Evolutionary conservation across 2,888 invertebrate species (phyloP).

Genomic region (Coleophora flavipennella): DNA sequence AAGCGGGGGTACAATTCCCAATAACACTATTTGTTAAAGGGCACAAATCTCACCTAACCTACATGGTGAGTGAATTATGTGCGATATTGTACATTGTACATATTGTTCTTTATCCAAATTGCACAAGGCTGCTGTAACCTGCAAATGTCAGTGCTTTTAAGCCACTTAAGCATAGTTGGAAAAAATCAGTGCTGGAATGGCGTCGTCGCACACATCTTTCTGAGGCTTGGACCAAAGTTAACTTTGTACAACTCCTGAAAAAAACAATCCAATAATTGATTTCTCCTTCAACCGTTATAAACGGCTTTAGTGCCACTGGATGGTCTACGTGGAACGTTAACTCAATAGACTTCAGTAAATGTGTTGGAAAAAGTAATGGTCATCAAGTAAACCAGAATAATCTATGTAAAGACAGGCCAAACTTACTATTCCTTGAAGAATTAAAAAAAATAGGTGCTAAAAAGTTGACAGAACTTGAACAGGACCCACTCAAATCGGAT

Average conservation of each 20-base stretch:
- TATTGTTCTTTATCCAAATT: constrained; percentile 12
- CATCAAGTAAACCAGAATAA: background rate
- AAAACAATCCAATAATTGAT: constrained; percentile 3
- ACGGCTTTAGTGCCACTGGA: constrained; percentile 8
- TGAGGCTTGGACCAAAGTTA: constrained; percentile 9
- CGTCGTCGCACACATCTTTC: constrained; percentile 10
- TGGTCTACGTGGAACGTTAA: constrained; percentile 10
- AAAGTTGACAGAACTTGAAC: background rate
- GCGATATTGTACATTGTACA: constrained; percentile 9
- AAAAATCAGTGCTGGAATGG: constrained; percentile 11
- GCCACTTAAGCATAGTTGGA: constrained; percentile 11
- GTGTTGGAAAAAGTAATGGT: constrained; percentile 1
- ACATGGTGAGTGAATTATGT: constrained; percentile 9
- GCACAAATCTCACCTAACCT: constrained; percentile 13
- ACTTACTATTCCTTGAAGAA: background rate
- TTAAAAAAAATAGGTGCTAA: background rate
- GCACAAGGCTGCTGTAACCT: constrained; percentile 11
- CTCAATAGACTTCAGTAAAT: constrained; percentile 9
- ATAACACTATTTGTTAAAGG: constrained; percentile 8
- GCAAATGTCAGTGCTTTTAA: constrained; percentile 11
- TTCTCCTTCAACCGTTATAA: constrained; percentile 4
- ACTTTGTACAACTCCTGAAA: constrained; percentile 7
- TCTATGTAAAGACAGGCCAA: background rate
- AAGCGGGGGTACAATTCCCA: background rate
- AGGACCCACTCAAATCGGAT: background rate